A percentile compares a stretch with the other conserved stretches of the same genome.
Evolutionary conservation across 2,113 vertebrate species (phyloP).

Genomic region (Pipra filicauda): DNA sequence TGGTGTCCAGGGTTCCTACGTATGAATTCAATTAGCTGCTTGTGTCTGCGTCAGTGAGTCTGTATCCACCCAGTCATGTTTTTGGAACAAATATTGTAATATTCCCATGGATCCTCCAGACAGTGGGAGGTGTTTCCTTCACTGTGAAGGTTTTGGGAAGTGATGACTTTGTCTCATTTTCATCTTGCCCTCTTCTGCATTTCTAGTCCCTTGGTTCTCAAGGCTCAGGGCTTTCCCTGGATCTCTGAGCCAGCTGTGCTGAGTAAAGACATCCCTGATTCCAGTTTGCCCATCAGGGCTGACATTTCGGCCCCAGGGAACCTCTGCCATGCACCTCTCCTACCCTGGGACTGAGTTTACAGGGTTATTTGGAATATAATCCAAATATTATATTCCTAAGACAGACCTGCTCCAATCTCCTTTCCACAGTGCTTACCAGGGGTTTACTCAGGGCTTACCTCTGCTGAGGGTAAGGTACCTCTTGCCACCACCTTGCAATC

Average conservation of each 20-base stretch:
- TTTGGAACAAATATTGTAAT: conserved; percentile 68
- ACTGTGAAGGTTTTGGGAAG: conserved; percentile 55
- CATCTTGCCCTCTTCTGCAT: conserved; percentile 40
- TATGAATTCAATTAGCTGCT: conserved; percentile 60
- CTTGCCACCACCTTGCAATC: neutral
- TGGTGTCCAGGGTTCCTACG: conserved; percentile 50
- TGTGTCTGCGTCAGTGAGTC: conserved; percentile 46
- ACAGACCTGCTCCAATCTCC: neutral
- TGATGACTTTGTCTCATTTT: conserved; percentile 40
- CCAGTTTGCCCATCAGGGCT: neutral
- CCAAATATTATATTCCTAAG: no score
- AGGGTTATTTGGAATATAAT: neutral
- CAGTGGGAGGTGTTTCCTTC: conserved; percentile 55
- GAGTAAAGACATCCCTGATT: neutral
- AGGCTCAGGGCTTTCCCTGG: neutral
- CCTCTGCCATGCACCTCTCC: neutral
- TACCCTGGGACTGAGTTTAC: neutral
- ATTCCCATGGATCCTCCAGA: conserved; percentile 62
- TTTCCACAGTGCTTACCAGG: neutral
- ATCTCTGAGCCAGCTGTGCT: neutral
- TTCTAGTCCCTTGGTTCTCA: neutral
- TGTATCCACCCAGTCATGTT: conserved; percentile 52
- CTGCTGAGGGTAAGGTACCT: neutral
- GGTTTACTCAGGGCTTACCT: neutral
- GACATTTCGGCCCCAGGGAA: neutral